phyloP scores from a whole-genome alignment of 2,888 invertebrate genomes.

The Coelopa pilipes region DNA sequence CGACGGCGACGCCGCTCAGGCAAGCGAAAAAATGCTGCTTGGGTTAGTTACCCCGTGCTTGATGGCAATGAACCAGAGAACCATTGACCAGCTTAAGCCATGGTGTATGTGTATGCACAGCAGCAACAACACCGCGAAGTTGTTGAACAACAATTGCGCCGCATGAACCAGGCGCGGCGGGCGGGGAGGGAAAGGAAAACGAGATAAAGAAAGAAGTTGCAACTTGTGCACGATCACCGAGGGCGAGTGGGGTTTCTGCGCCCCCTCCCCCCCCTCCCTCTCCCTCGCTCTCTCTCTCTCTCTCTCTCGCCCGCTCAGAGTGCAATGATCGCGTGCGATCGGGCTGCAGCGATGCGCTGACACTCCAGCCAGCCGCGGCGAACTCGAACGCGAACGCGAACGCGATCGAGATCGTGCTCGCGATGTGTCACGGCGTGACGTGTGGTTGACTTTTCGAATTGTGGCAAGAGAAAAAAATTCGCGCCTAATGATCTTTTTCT shows the following conservation, averaged over 20 bases:
- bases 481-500: no score
- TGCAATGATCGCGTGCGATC: slow-evolving; percentile 49
- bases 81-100: slow-evolving; percentile 62
- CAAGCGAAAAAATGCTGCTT: slow-evolving; percentile 44
- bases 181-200: slow-evolving; percentile 21
- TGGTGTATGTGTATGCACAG: not conserved
- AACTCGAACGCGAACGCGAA: no score
- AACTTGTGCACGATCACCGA: not conserved
- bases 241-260: not conserved
- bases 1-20: slow-evolving; percentile 41
- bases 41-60: slow-evolving; percentile 66
- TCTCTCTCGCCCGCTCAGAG: slow-evolving; percentile 38
- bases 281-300: slow-evolving; percentile 9
- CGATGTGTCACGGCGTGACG: slow-evolving; percentile 35
- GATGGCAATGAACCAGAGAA: slow-evolving; percentile 68
- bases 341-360: slow-evolving; percentile 26
- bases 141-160: slow-evolving; percentile 32
- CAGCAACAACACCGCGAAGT: slow-evolving; percentile 14
- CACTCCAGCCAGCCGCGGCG: slow-evolving; percentile 1
- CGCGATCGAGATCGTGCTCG: not conserved
- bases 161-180: no score
- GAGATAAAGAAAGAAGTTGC: slow-evolving; percentile 19
- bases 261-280: not conserved
- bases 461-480: no score
- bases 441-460: no score